A percentile compares a stretch with the other conserved stretches of the same genome.
These are phyloP conservation scores for Euura lappo DNA, from an alignment of 1,140 invertebrate species.

Conservation along the genomic window DNA sequence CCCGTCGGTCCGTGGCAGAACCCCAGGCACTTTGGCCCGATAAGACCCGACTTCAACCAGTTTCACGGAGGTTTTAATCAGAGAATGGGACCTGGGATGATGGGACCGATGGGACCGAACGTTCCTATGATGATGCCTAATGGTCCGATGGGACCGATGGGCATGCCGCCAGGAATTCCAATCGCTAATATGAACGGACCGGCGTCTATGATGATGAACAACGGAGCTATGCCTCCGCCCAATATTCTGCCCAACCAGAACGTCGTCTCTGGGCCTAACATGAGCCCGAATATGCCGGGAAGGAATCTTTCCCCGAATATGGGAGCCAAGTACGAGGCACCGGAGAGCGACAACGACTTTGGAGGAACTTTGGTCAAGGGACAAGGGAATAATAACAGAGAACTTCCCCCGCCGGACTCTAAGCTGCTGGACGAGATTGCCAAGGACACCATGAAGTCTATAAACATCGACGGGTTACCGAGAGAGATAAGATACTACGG, in stretches of 20 bases:
- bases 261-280: slow-evolving; percentile 24
- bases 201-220: slow-evolving; percentile 37
- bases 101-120: slow-evolving; percentile 51
- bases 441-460: slow-evolving; percentile 75
- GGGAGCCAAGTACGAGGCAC: slow-evolving; percentile 31
- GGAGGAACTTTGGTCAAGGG: slow-evolving; percentile 14
- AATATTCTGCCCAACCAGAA: slow-evolving; percentile 31
- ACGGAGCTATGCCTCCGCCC: slow-evolving; percentile 36
- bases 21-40: slow-evolving; percentile 50
- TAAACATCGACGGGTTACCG: slow-evolving; percentile 82
- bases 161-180: slow-evolving; percentile 20
- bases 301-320: slow-evolving; percentile 35
- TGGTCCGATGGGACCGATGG: slow-evolving; percentile 43
- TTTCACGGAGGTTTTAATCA: slow-evolving; percentile 54
- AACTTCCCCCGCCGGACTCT: slow-evolving; percentile 65
- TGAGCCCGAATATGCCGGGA: slow-evolving; percentile 12
- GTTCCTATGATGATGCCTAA: slow-evolving; percentile 47
- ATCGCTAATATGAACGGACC: slow-evolving; percentile 37
- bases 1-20: slow-evolving; percentile 55
- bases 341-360: slow-evolving; percentile 34
- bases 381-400: slow-evolving; percentile 35
- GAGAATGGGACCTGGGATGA: slow-evolving; percentile 43
- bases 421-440: slow-evolving; percentile 67
- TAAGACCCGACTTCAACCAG: slow-evolving; percentile 50
- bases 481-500: slow-evolving; percentile 88